phyloP scores from a whole-genome alignment of 2,113 vertebrate genomes.

The Zosterops lateralis region DNA sequence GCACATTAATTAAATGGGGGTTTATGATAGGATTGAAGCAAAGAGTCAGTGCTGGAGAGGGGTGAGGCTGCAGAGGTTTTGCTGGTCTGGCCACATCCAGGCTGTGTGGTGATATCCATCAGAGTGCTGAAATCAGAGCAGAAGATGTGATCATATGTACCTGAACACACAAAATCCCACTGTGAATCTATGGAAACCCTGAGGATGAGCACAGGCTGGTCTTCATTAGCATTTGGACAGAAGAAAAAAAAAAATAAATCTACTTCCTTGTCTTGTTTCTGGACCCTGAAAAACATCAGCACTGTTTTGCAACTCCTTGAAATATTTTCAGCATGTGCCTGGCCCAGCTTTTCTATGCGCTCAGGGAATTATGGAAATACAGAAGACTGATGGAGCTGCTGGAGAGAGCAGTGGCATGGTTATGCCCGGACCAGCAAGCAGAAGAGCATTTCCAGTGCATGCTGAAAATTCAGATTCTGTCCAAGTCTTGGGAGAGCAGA shows the following conservation, averaged over 20 bases:
- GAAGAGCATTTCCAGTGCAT: neutral
- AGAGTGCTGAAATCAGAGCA: neutral
- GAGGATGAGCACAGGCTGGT: neutral
- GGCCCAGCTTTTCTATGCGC: neutral
- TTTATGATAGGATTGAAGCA: neutral
- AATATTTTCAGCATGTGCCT: slow-evolving; percentile 30
- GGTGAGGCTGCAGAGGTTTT: neutral
- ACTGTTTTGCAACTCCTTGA: slow-evolving; percentile 6
- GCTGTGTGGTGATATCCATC: neutral
- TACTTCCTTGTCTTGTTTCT: neutral
- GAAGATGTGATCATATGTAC: neutral
- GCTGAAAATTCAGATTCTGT: slow-evolving; percentile 49
- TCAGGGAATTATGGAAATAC: neutral
- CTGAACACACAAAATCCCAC: neutral
- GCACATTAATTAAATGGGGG: neutral
- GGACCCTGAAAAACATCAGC: neutral
- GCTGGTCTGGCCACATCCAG: neutral
- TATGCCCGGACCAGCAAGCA: slow-evolving; percentile 1
- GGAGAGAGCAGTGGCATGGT: neutral
- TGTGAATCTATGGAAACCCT: neutral
- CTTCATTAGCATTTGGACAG: neutral
- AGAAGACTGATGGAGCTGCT: neutral
- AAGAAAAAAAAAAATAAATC: neutral
- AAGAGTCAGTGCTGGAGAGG: neutral
- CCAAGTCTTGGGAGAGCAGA: slow-evolving; percentile 50